Conservation (phyloP, 2,888 invertebrate genomes). For the Idaea biselata region DNA sequence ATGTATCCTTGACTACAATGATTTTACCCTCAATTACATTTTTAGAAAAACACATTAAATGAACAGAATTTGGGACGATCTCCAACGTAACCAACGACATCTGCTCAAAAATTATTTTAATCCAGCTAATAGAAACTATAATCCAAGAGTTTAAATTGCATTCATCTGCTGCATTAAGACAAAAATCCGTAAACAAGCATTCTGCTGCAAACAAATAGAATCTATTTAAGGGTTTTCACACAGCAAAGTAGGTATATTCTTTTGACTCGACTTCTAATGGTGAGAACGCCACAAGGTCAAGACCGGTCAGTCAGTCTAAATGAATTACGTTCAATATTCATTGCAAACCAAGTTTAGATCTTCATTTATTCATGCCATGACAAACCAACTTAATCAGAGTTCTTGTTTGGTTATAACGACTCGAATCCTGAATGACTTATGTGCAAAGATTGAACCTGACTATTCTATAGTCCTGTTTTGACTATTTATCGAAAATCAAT, state of each 20-base stretch:
- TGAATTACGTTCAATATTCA: constrained; percentile 34
- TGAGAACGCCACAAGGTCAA: constrained; percentile 27
- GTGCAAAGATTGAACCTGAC: neutral
- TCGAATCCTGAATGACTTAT: neutral
- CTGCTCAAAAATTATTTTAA: neutral
- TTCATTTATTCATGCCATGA: constrained; percentile 29
- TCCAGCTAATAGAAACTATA: no score
- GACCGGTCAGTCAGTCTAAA: constrained; percentile 35
- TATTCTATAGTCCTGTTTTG: neutral
- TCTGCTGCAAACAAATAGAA: no score
- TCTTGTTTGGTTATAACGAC: constrained; percentile 8
- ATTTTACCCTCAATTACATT: no score
- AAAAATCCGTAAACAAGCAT: no score
- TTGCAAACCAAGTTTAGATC: constrained; percentile 31
- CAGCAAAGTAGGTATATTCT: no score
- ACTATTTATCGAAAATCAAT: constrained; percentile 1
- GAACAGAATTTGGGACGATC: no score
- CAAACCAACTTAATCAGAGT: constrained; percentile 20
- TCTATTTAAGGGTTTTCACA: no score
- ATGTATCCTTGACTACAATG: no score
- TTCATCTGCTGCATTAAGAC: no score
- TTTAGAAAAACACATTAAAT: no score
- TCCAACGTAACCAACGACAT: neutral
- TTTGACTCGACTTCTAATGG: no score
- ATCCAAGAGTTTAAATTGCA: no score